Percentiles rank a stretch among this genome's conserved stretches.
These are phyloP conservation scores for Hiodon tergisus DNA, from an alignment of 2,113 vertebrate species.

Conservation along the genomic window DNA sequence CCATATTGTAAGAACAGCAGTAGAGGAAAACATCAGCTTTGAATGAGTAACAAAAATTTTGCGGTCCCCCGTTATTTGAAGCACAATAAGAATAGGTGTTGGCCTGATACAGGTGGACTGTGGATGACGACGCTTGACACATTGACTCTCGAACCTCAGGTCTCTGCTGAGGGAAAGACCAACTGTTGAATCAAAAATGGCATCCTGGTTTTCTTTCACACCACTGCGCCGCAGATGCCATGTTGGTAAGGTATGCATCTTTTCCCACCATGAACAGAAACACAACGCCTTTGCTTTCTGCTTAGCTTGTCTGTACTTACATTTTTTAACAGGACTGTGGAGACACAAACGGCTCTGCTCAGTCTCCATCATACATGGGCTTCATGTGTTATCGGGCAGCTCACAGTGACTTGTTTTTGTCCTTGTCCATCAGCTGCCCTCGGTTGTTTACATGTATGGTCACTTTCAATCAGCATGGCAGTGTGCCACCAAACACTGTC, in stretches of 20 bases:
- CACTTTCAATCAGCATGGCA: neutral
- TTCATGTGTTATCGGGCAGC: neutral
- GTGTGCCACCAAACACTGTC: neutral
- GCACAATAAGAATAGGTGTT: slow-evolving; percentile 6
- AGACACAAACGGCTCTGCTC: neutral
- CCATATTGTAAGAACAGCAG: neutral
- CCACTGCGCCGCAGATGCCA: neutral
- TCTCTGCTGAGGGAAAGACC: neutral
- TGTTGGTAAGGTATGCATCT: neutral
- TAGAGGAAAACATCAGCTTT: neutral
- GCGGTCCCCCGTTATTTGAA: slow-evolving; percentile 4
- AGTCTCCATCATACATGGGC: neutral
- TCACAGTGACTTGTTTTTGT: neutral
- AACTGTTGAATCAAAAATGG: slow-evolving; percentile 4
- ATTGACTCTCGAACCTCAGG: neutral
- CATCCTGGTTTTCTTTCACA: neutral
- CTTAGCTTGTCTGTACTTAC: neutral
- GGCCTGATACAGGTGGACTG: neutral
- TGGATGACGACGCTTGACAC: neutral
- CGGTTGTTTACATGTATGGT: neutral
- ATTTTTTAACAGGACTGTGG: neutral
- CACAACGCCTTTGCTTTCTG: neutral
- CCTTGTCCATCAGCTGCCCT: neutral
- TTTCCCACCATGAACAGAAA: neutral
- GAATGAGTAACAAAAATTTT: neutral